These are phyloP conservation scores for Sycophila sp. DNA, from an alignment of 1,140 invertebrate species.

Conservation along the genomic window DNA sequence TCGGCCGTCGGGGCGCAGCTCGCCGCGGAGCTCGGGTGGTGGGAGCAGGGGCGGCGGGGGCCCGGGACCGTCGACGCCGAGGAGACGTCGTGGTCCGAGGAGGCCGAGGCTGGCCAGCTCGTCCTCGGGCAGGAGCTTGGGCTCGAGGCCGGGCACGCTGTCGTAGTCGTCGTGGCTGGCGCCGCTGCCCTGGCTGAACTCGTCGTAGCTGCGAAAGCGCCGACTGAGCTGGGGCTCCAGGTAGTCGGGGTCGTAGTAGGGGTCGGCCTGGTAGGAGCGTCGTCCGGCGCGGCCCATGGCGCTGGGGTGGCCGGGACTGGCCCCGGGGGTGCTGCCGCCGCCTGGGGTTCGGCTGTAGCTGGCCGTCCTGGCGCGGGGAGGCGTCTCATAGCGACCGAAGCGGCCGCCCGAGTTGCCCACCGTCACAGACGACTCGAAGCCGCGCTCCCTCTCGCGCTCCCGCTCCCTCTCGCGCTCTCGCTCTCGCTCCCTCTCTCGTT, in stretches of 20 bases:
- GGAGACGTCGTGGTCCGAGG: slow-evolving; percentile 54
- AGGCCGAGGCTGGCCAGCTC: slow-evolving; percentile 51
- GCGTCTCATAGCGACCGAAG: slow-evolving; percentile 63
- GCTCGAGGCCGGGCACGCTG: background rate
- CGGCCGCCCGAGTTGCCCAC: slow-evolving; percentile 61
- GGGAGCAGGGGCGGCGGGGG: slow-evolving; percentile 51
- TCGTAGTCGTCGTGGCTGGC: slow-evolving; percentile 72
- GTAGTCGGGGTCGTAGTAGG: slow-evolving; percentile 63
- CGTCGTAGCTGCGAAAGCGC: slow-evolving; percentile 72
- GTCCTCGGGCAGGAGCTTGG: slow-evolving; percentile 16
- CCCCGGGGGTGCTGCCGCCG: slow-evolving; percentile 59
- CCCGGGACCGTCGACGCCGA: slow-evolving; percentile 54
- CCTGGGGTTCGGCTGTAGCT: slow-evolving; percentile 61
- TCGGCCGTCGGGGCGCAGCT: no score
- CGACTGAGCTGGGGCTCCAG: slow-evolving; percentile 57
- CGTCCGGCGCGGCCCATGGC: slow-evolving; percentile 54
- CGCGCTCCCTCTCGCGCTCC: slow-evolving; percentile 48
- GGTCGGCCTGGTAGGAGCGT: slow-evolving; percentile 59
- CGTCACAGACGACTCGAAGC: slow-evolving; percentile 59
- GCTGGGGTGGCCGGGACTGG: slow-evolving; percentile 61
- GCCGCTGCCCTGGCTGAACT: slow-evolving; percentile 73
- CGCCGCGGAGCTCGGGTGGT: no score
- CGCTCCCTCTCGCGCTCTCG: slow-evolving; percentile 31
- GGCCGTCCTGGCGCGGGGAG: slow-evolving; percentile 61
- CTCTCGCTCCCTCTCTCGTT: slow-evolving; percentile 23